Percentiles rank a stretch among this genome's conserved stretches.
phyloP scores from a whole-genome alignment of 2,113 vertebrate genomes.

The Sclerurus mexicanus region DNA sequence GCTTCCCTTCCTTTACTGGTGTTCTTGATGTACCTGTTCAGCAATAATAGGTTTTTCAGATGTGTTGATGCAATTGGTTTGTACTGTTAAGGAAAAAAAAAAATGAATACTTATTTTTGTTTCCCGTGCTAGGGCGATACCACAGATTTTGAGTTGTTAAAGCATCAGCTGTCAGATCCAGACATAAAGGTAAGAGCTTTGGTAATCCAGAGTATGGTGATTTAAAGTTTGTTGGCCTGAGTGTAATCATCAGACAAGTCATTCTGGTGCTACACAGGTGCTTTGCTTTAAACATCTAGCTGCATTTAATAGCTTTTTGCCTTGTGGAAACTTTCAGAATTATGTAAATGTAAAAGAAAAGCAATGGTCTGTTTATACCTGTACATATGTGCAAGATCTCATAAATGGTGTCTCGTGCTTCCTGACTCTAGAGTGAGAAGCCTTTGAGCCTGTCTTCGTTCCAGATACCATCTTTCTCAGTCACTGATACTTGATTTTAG shows the following conservation, averaged over 20 bases:
- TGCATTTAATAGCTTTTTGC: not conserved
- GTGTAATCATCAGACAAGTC: not conserved
- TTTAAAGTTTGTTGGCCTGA: rapidly evolving
- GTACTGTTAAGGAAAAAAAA: not conserved
- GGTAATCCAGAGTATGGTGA: not conserved
- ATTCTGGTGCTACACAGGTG: not conserved
- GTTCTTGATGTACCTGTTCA: not conserved
- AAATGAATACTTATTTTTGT: not conserved
- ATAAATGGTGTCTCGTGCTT: not conserved
- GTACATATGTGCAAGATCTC: rapidly evolving
- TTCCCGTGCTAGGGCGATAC: constrained; percentile 81
- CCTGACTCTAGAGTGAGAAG: not conserved
- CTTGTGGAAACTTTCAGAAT: not conserved
- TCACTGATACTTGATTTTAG: not conserved
- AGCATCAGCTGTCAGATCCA: constrained; percentile 89
- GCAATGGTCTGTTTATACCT: rapidly evolving
- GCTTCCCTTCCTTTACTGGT: too few relatives aligned
- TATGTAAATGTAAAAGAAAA: not conserved
- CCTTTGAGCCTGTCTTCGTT: not conserved
- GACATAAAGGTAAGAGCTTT: constrained; percentile 89
- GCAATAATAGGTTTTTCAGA: rapidly evolving
- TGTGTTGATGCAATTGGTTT: rapidly evolving
- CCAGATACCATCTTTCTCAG: not conserved
- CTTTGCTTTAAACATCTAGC: not conserved
- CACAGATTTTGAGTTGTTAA: constrained; percentile 87